Evolutionary conservation across 2,888 invertebrate species (phyloP), one percentile per base, ranked within the genome.

Genomic region (Drosophila mulleri): DNA sequence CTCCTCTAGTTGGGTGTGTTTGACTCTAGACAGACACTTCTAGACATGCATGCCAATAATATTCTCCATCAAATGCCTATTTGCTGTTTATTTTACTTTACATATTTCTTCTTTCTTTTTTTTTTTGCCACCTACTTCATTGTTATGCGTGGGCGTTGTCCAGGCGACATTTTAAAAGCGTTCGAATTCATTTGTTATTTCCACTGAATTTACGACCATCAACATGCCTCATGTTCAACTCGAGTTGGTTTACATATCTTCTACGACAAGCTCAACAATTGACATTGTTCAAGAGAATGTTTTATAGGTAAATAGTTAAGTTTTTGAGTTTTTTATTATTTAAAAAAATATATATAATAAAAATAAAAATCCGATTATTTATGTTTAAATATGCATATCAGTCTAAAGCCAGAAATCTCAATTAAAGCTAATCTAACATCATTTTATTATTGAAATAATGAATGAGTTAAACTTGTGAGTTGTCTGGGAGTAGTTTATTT

Each of bases 131-230:
- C 18, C 50, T 41, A 39, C 45, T 58, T 56, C 54, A 54, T 83
- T 77, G 56, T 64, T 48, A 76, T 76, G 64, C 76, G 62, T 54
- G 70, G 66, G 72, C 73, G 70, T 71, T 67, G 66, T 37, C 59
- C 67, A 66, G 42, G 39, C 62, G 61, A 23, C 88, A 64, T 69
- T 89, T 89, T 80, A 82, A 86, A 88, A 67, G 85, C 85, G 86
- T 73, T 71, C 85, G 82, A 67, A 54, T 67, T 72, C 67, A 63
- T 59, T 72, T 59, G 57, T 53, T 53, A 64, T 66, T 89, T 84
- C 82, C 69, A 78, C 32, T 50, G 78, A 86, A 86, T 75, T 72
- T 58, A 73, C 69, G 54, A 32, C 50, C 26, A 41, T 48, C 44
- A 41, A 41, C 61, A 70, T 70, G 59, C 66, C 53, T 66, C 32